Evolutionary conservation across 2,888 invertebrate genomes (phyloP).

Genomic region (Atethmia centrago): DNA sequence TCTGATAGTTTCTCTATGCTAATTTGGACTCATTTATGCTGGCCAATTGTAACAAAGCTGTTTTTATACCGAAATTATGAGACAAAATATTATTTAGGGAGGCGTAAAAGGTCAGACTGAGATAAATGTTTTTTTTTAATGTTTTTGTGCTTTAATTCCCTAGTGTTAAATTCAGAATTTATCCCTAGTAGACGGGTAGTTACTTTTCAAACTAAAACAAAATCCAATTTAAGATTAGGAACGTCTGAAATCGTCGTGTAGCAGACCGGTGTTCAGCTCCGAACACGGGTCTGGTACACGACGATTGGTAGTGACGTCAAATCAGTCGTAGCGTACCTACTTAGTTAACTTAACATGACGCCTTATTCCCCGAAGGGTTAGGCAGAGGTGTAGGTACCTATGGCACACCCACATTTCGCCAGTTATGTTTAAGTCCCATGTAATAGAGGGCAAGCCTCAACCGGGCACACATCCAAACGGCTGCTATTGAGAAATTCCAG

Average conservation of each 20-base stretch:
- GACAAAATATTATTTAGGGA: neutral
- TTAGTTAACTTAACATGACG: too few species aligned
- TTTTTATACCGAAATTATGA: constrained; percentile 14
- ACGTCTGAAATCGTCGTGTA: constrained; percentile 6
- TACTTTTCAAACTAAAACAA: too few species aligned
- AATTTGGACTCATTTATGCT: constrained; percentile 35
- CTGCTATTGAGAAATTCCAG: too few species aligned
- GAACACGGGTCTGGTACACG: neutral
- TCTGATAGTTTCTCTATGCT: constrained; percentile 37
- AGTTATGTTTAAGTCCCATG: too few species aligned
- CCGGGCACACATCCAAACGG: too few species aligned
- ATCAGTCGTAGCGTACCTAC: neutral
- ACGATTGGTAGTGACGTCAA: constrained; percentile 24
- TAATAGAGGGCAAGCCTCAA: too few species aligned
- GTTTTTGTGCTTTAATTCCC: neutral
- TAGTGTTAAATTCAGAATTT: neutral
- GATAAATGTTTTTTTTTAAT: neutral
- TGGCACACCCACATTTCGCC: too few species aligned
- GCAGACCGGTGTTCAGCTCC: constrained; percentile 3
- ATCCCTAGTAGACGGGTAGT: too few species aligned
- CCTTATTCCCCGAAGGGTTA: too few species aligned
- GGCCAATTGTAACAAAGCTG: neutral
- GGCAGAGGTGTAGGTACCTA: too few species aligned
- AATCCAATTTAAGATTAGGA: neutral
- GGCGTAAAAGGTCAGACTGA: neutral